Evolutionary conservation across 1,140 invertebrate genomes (phyloP), one percentile per base, ranked within the genome.

Genomic region (Lepidurus arcticus): DNA sequence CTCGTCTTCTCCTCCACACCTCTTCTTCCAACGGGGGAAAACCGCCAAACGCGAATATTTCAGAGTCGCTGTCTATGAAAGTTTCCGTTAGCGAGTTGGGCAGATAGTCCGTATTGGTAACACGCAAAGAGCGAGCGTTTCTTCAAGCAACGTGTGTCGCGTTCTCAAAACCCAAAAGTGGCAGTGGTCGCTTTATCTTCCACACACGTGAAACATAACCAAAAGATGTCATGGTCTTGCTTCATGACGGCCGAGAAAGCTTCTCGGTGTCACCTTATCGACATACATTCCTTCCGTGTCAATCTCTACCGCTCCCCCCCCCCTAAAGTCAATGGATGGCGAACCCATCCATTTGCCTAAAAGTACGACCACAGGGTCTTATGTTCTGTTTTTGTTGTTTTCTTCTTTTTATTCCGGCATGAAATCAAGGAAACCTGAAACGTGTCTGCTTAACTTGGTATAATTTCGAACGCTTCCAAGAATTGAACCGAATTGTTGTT

Each of bases 181-280:
- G 53, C 53, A 13, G 53, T 65, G 53, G 53, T 21, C 53, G 21
- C 53, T 65, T 65, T 65, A 65, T 65, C 53, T 65, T 65, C 53
- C 21, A 16, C 53, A 65, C 53, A 65, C 53, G 53, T 65, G 53
- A 65, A 65, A 65, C 53, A 65, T 65, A 16, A 16, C 53, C 8
- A 9, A 65, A 65, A 65, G 53, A 65, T 65, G 53, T 65, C n/a
- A 65, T 21, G 53, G 53, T 21, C 53, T 65, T 65, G 53, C 6
- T 10, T 47, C 45, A 65, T 7, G 16, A 65, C 10, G 16, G 16
- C 13, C 53, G 53, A 65, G 53, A 65, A 65, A 65, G 53, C 53
- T 65, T 65, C 53, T 65, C 53, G 53, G 53, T 65, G 53, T 65
- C 53, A 65, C 16, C 53, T 65, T 65, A 65, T 65, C 53, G 53